Base-by-base conservation (phyloP, 1,140 invertebrate genomes). In the Heliconius congener region DNA sequence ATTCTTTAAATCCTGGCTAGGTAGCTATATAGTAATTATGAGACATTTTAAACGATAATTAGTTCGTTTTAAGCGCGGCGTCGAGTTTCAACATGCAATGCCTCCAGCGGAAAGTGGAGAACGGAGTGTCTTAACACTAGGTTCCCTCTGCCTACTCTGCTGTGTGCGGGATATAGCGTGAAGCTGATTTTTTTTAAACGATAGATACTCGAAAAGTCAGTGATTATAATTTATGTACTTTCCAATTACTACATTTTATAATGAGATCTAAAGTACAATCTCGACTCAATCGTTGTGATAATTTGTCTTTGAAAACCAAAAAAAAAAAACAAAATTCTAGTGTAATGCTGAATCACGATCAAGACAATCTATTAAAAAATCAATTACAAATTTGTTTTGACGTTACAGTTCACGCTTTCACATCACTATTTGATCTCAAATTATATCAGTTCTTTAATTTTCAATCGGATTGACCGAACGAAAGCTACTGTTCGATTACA, bases 381-480 rank as follows among this genome's bases (percentile, higher is more conserved):
- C 79, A 81, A 81, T 75, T 78, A 81, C 73, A 81, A 78, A 74
- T 78, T 74, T 81, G 73, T 81, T 76, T 77, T 80, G 73, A 77
- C 42, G 76, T 82, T 81, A 80, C 79, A 77, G 55, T 75, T 77
- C 60, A 74, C 73, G 78, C 71, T 76, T 78, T 77, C 78, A 86
- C 91, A 90, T 92, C 92, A 91, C 92, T 94, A 92, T 30, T 66
- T 42, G 80, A 85, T 87, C 84, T 89, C 87, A 91, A 93, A 92
- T 94, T 92, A 93, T 93, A 94, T 94, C 93, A 87, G 91, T 93
- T 92, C 90, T 93, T 93, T 94, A 94, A 93, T 93, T 94, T 94
- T 94, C 91, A 93, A 93, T 85, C 85, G 78, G 82, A 88, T 81
- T 90, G 87, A 89, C 90, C 87, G 86, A 90, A 91, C 85, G 88